Conservation (phyloP, 2,888 invertebrate species). For the Philonicus albiceps region DNA sequence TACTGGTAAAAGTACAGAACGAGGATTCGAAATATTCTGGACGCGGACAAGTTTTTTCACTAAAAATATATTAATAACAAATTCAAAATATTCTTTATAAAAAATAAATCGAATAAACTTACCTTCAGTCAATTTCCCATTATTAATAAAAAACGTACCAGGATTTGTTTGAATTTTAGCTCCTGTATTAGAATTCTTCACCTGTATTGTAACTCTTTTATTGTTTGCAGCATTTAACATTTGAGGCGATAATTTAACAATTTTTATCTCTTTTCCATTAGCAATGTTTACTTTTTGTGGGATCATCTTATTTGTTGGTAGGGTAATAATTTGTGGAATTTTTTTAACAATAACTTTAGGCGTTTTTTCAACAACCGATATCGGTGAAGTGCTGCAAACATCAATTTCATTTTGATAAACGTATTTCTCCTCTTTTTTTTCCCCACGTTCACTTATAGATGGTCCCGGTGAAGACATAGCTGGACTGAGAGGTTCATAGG, state of each 20-base stretch:
- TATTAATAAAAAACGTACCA: conserved; percentile 51
- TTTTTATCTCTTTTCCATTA: conserved; percentile 50
- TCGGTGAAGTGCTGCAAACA: neutral
- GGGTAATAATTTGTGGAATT: conserved; percentile 51
- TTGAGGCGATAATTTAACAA: conserved; percentile 51
- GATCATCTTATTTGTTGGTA: conserved; percentile 39
- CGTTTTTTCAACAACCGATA: conserved; percentile 28
- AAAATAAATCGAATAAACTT: neutral
- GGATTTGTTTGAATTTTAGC: conserved; percentile 51
- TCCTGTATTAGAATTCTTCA: conserved; percentile 50
- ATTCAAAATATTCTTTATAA: neutral
- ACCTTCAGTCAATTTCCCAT: conserved; percentile 50
- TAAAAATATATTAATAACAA: conserved; percentile 7
- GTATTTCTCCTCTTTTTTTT: conserved; percentile 35
- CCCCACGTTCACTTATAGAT: conserved; percentile 50
- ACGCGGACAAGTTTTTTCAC: conserved; percentile 52
- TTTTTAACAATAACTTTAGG: conserved; percentile 53
- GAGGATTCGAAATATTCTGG: conserved; percentile 61
- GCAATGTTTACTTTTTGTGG: conserved; percentile 37
- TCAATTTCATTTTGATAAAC: conserved; percentile 1
- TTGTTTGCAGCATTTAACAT: conserved; percentile 49
- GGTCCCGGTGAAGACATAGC: conserved; percentile 50
- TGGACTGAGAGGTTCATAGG: conserved; percentile 52
- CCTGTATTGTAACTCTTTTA: conserved; percentile 51
- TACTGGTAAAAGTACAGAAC: conserved; percentile 76